Base-by-base conservation (phyloP, 2,888 invertebrate genomes). In the Metalampra italica region DNA sequence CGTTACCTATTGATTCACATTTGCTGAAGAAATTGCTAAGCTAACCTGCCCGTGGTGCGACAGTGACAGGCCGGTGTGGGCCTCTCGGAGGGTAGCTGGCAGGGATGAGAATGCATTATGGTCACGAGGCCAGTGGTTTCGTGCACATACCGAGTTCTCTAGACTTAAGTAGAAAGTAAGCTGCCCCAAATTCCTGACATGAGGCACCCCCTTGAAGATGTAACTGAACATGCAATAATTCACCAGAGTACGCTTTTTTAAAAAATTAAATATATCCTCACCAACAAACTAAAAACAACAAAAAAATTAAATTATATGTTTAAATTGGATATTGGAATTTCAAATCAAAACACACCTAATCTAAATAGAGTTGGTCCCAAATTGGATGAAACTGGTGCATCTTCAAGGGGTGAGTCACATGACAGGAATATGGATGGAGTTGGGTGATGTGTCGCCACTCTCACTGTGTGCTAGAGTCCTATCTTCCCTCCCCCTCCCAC, bases 141-240 rank as follows among this genome's bases (percentile, higher is more conserved):
- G 74, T 79, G 72, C 66, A 63, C 83, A 82, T 87, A 82, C 63
- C 57, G 75, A 66, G 71, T 86, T 86, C 88, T 88, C 86, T 81
- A 79, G 82, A 84, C 84, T 81, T 75, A 75, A 75, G 71, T 32
- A 80, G 72, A 71, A 70, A 71, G 68, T 78, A 75, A 75, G 81
- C 82, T 79, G 68, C 71, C 66, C 76, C 68, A 52, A 54, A 70
- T 75, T 78, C 71, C 82, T 80, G 67, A 56, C 66, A 77, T 83
- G 82, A 72, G 65, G 60, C 56, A 59, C 61, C 74, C 75, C 73
- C 68, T 56, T 80, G 63, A 62, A 71, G 72, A 86, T 87, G 85
- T 73, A 78, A 69, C 74, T 59, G 51, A 51, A 32, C 11, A 32
- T n/a, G n/a, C 22, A 2, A 22, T n/a, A n/a, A n/a, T n/a, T n/a